These are phyloP conservation scores for Heliconius ethilla DNA, from an alignment of 2,888 invertebrate genomes.

Conservation along the genomic window DNA sequence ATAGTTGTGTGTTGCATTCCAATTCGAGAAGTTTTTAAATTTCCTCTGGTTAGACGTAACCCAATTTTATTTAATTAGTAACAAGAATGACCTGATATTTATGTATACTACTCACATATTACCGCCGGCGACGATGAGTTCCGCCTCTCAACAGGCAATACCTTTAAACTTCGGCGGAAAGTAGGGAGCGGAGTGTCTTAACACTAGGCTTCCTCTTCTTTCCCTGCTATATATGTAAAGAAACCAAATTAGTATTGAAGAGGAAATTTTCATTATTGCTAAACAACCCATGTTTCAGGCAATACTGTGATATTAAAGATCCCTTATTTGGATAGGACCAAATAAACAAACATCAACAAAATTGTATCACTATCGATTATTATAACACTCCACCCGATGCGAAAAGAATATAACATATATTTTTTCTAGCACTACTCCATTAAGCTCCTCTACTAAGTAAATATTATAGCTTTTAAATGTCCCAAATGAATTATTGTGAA, in stretches of 20 bases:
- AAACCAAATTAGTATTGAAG: slow-evolving; percentile 19
- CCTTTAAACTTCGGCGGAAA: no score
- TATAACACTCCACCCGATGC: slow-evolving; percentile 39
- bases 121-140: no score
- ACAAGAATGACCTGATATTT: no score
- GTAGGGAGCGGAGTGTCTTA: no score
- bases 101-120: no score
- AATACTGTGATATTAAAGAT: slow-evolving; percentile 40
- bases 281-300: slow-evolving; percentile 30
- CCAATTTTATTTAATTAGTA: no score
- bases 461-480: slow-evolving; percentile 7
- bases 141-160: no score
- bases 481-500: not conserved
- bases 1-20: no score
- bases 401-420: slow-evolving; percentile 32
- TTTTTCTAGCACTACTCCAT: slow-evolving; percentile 18
- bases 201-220: no score
- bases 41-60: no score
- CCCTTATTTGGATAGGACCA: slow-evolving; percentile 43
- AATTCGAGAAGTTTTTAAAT: no score
- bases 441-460: not conserved
- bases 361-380: slow-evolving; percentile 38
- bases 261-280: slow-evolving; percentile 29
- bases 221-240: not conserved
- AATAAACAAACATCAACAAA: slow-evolving; percentile 34